Conservation (phyloP, 2,113 vertebrate genomes). For the Callipepla californica region DNA sequence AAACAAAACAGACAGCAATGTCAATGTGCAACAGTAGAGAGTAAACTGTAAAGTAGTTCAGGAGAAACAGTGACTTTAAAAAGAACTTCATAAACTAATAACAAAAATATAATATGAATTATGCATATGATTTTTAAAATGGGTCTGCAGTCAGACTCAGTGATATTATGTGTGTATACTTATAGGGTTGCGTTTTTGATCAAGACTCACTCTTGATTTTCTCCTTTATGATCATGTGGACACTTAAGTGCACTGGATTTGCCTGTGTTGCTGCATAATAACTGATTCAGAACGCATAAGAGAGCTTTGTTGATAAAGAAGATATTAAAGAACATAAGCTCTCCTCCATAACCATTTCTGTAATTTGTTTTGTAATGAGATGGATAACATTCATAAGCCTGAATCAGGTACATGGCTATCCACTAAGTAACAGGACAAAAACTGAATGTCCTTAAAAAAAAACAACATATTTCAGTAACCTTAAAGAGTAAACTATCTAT, state of each 20-base stretch:
- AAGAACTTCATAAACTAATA: not conserved
- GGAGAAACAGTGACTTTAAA: not conserved
- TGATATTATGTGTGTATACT: not conserved
- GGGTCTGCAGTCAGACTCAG: not conserved
- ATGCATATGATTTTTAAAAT: not conserved
- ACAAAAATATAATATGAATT: not conserved
- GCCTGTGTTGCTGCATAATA: not conserved
- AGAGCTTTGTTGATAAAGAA: not conserved
- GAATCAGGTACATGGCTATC: not conserved
- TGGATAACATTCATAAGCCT: not conserved
- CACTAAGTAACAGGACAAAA: not conserved
- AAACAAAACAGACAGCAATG: not conserved
- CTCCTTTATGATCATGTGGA: not conserved
- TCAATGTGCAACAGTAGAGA: not conserved
- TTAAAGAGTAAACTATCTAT: not conserved
- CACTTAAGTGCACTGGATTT: not conserved
- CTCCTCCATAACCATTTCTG: not conserved
- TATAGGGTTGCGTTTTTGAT: fast-evolving
- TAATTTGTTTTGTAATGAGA: not conserved
- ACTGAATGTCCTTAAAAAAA: not conserved
- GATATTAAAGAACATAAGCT: not conserved
- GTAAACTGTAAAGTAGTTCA: not conserved
- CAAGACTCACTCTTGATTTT: not conserved
- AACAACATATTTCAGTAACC: not conserved
- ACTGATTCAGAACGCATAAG: not conserved